Conservation (phyloP, 2,888 invertebrate species). For the Girardia tigrina region DNA sequence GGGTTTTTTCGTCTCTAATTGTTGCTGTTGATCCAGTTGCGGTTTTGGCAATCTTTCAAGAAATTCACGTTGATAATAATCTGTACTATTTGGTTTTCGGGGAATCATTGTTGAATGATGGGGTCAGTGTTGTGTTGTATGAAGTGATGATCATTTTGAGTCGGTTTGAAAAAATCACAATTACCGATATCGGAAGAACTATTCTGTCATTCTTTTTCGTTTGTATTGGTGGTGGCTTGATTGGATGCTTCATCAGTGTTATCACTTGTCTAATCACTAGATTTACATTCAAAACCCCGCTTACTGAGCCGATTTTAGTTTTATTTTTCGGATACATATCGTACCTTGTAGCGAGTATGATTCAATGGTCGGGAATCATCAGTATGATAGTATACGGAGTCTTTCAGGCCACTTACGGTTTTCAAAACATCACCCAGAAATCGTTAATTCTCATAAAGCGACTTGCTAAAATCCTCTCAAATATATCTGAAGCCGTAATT, state of each 20-base stretch:
- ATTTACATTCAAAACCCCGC: constrained; percentile 47
- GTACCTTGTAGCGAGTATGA: constrained; percentile 54
- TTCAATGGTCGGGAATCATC: constrained; percentile 56
- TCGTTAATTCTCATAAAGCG: constrained; percentile 54
- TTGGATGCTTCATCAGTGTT: constrained; percentile 53
- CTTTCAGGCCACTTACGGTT: constrained; percentile 54
- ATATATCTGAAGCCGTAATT: constrained; percentile 54
- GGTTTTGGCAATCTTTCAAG: constrained; percentile 54
- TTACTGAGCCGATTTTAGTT: constrained; percentile 54
- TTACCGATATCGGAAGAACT: constrained; percentile 49
- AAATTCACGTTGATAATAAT: constrained; percentile 55
- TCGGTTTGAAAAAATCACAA: constrained; percentile 38
- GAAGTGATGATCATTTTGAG: constrained; percentile 53
- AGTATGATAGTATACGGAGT: constrained; percentile 55
- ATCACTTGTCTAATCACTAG: constrained; percentile 46
- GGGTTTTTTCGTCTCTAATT: constrained; percentile 54
- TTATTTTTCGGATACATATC: constrained; percentile 54
- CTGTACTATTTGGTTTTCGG: constrained; percentile 56
- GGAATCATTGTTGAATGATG: constrained; percentile 55
- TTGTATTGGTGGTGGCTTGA: constrained; percentile 52
- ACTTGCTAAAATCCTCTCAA: constrained; percentile 54
- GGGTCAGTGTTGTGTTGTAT: constrained; percentile 55
- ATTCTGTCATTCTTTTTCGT: constrained; percentile 53
- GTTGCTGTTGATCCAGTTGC: constrained; percentile 57
- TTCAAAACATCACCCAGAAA: constrained; percentile 54